Evolutionary conservation across 1,140 invertebrate species (phyloP), one percentile per base, ranked within the genome.

Genomic region (Lysiphlebus fabarum): DNA sequence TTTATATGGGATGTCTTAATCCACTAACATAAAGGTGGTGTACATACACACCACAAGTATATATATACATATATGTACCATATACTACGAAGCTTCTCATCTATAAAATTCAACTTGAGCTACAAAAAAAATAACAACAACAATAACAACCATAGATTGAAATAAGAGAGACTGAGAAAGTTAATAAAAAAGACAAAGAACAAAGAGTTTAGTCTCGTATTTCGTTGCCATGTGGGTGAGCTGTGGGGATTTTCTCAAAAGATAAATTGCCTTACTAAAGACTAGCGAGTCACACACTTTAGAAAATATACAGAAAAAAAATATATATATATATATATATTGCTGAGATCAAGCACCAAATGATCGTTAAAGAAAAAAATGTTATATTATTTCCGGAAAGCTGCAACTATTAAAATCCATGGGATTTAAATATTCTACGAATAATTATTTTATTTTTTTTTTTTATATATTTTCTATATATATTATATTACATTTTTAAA

Each of bases 21-120:
- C 54, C 54, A 56, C 54, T 47, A n/a, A n/a, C n/a, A n/a, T n/a
- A 56, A 56, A 56, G 54, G 54, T 56, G 17, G 17, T 26, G 54
- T 37, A 54, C 10, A 7, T 40, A 40, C 49, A 34, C 47, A 49
- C 47, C 47, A 34, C n/a, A n/a, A n/a, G n/a, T n/a, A n/a, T n/a
- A n/a, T n/a, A n/a, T 51, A 11, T 26, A 26, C 17, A 26, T n/a
- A n/a, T n/a, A n/a, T n/a, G n/a, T n/a, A n/a, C n/a, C n/a, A n/a
- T n/a, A 1, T 4, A 26, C 17, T 4, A 26, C 17, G 2, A 26
- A 26, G 34, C n/a, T 37, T 51, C 49, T 51, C 49, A 51, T 36
- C 49, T 51, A 37, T 10, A 36, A 10, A 11, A 34, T 1, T 4
- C 48, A 11, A 5, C 17, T 26, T 26, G 17, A 26, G 17, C 1